A percentile compares a stretch with the other conserved stretches of the same genome.
Evolutionary conservation across 2,888 invertebrate species (phyloP).

Genomic region (Rotaria macrura): DNA sequence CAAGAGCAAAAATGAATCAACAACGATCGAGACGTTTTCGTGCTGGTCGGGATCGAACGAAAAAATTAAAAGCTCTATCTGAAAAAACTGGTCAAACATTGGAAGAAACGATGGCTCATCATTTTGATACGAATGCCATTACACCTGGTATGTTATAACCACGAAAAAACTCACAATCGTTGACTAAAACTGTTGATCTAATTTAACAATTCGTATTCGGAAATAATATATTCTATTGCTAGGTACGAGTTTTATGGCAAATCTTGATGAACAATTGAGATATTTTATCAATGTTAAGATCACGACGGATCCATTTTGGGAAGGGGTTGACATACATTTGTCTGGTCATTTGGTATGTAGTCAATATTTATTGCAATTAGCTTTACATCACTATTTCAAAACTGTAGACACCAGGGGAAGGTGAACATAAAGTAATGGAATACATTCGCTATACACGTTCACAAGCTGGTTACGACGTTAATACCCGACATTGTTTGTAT

Average conservation of each 20-base stretch:
- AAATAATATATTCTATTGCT: slow-evolving; percentile 58
- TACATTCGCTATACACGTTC: slow-evolving; percentile 86
- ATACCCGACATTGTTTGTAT: slow-evolving; percentile 90
- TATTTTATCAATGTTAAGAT: slow-evolving; percentile 79
- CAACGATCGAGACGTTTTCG: slow-evolving; percentile 89
- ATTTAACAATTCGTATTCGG: too few relatives aligned
- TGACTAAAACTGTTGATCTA: too few relatives aligned
- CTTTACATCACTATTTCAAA: neutral
- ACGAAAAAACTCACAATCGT: too few relatives aligned
- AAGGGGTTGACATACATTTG: slow-evolving; percentile 72
- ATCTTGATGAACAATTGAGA: slow-evolving; percentile 63
- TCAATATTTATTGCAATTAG: neutral
- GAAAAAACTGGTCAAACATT: slow-evolving; percentile 21
- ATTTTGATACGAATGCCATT: slow-evolving; percentile 95
- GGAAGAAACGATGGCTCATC: slow-evolving; percentile 50
- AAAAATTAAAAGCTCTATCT: slow-evolving; percentile 51
- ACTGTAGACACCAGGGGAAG: slow-evolving; percentile 65
- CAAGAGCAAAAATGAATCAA: slow-evolving; percentile 98
- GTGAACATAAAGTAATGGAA: slow-evolving; percentile 99
- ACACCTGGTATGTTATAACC: slow-evolving; percentile 86
- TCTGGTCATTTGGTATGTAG: slow-evolving; percentile 60
- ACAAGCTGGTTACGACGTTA: slow-evolving; percentile 87
- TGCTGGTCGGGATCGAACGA: slow-evolving; percentile 46
- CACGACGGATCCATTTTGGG: slow-evolving; percentile 89
- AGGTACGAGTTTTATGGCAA: slow-evolving; percentile 82